These are phyloP conservation scores for Limnodromus scolopaceus DNA, from an alignment of 2,797 vertebrate species.

Conservation along the genomic window DNA sequence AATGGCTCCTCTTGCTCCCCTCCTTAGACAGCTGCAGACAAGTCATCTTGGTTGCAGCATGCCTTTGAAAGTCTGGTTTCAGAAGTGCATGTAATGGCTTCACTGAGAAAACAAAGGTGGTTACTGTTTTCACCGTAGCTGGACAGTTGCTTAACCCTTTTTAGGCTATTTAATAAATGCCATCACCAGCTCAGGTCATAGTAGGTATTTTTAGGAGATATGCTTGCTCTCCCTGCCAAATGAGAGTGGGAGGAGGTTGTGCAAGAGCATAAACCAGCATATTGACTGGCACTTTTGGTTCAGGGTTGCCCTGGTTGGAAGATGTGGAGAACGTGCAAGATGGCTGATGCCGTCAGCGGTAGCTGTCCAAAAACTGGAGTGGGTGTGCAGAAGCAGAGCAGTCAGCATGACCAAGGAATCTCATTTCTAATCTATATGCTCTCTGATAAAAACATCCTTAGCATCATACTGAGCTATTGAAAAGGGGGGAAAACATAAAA, in stretches of 20 bases:
- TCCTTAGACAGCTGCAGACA: background rate
- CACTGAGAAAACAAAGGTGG: background rate
- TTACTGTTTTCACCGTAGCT: background rate
- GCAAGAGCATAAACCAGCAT: background rate
- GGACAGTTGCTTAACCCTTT: background rate
- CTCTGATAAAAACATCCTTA: background rate
- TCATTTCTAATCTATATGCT: background rate
- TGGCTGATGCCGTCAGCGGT: background rate
- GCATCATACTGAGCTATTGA: background rate
- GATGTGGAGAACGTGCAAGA: background rate
- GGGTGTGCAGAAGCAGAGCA: background rate
- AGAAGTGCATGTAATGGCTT: background rate
- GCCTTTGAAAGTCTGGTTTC: background rate
- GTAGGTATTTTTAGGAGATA: background rate
- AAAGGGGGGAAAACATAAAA: background rate
- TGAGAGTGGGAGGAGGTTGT: background rate
- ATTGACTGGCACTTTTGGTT: background rate
- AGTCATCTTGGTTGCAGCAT: background rate
- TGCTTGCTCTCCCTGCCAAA: background rate
- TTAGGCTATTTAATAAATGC: background rate
- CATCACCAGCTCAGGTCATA: background rate
- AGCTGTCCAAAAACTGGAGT: background rate
- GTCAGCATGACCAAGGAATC: background rate
- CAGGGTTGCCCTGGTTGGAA: background rate
- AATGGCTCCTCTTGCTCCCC: background rate